Base-by-base conservation (phyloP, 1,140 invertebrate genomes). In the Neoseiulus cucumeris region DNA sequence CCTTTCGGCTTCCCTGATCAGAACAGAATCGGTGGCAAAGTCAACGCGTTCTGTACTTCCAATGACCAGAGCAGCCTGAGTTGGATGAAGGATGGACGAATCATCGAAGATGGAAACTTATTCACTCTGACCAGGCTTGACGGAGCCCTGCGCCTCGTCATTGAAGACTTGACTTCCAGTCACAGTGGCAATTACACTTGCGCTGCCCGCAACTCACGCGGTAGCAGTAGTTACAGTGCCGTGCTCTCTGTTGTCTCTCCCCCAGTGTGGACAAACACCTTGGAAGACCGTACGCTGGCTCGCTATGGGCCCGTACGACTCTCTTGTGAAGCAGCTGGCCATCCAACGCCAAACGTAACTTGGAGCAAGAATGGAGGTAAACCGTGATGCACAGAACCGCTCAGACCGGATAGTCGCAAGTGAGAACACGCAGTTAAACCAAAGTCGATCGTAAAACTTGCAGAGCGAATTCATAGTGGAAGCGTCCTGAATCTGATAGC, bases 141-240 rank as follows among this genome's bases (percentile, higher is more conserved):
- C 9, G 51, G 22, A 59, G 33, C 39, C 18, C 55, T 66, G n/a
- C 14, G 33, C 18, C 44, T 68, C 22, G 44, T 47, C 9, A 68
- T 68, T 33, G 44, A 47, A 7, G 25, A n/a, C n/a, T 12, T 68
- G 55, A 25, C 30, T 17, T 6, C 30, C 9, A 33, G 28, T 17
- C 65, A 68, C 55, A 47, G 41, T 7, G 67, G 67, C n/a, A 68
- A 68, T 33, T 68, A 68, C 33, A 51, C 66, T 18, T 68, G 67
- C 25, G 4, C 7, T 7, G 67, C 64, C 5, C 42, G 18, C 18
- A 68, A 64, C 1, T 4, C 20, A 5, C 14, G 51, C 33, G 51
- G 51, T 20, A 29, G 25, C 51, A 59, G 51, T 59, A 25, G 33
- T 20, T 59, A 29, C 22, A 59, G 51, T 59, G 51, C 51, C 14